phyloP scores from a whole-genome alignment of 2,797 vertebrate genomes.

The Sebastolobus alascanus region DNA sequence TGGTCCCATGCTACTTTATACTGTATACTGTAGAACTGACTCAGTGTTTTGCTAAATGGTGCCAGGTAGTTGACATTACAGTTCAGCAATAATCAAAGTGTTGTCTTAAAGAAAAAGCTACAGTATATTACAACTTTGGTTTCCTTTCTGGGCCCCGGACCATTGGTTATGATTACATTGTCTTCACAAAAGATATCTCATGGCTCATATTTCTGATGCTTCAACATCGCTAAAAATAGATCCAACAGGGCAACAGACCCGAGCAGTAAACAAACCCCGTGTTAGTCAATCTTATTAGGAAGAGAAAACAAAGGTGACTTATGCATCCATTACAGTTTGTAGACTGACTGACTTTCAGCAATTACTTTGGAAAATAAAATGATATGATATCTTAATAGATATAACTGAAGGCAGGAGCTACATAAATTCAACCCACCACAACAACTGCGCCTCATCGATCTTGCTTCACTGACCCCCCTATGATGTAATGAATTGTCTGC shows the following conservation, averaged over 20 bases:
- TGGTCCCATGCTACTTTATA: neutral
- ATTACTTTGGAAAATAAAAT: neutral
- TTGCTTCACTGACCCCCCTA: conserved; percentile 19
- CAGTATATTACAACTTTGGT: neutral
- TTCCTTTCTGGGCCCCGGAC: neutral
- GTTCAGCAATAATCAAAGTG: neutral
- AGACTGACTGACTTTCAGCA: neutral
- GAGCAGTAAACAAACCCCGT: neutral
- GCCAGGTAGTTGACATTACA: neutral
- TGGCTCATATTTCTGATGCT: neutral
- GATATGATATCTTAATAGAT: neutral
- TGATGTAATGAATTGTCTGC: conserved; percentile 33
- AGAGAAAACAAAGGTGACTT: neutral
- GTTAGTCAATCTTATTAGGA: neutral
- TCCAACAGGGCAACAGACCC: neutral
- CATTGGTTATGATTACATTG: neutral
- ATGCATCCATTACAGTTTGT: neutral
- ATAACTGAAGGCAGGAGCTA: neutral
- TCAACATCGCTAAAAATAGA: neutral
- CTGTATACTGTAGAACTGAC: neutral
- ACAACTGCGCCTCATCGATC: conserved; percentile 26
- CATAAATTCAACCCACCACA: neutral
- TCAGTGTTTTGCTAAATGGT: conserved; percentile 1
- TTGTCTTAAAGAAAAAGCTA: neutral
- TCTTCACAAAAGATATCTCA: neutral